A percentile compares a stretch with the other conserved stretches of the same genome.
Evolutionary conservation across 2,888 invertebrate genomes (phyloP).

Genomic region (Blastobasis adustella): DNA sequence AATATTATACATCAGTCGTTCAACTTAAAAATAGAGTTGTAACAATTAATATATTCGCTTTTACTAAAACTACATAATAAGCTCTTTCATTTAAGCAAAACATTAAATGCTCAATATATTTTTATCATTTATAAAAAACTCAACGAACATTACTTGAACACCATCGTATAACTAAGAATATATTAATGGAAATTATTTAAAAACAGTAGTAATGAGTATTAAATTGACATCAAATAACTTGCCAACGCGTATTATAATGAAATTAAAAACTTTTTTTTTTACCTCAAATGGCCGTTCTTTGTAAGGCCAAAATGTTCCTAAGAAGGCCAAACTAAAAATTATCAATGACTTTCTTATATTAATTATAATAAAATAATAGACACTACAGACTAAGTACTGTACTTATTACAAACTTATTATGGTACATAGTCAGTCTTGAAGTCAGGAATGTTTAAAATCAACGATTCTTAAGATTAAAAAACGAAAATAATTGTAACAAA

Average conservation of each 20-base stretch:
- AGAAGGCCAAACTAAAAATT: constrained; percentile 9
- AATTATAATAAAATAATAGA: constrained; percentile 4
- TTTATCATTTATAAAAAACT: constrained; percentile 2
- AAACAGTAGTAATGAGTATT: constrained; percentile 4
- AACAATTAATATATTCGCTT: constrained; percentile 1
- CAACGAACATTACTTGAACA: constrained; percentile 2
- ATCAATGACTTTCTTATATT: constrained; percentile 3
- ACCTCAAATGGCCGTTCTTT: constrained; percentile 9
- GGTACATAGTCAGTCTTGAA: constrained; percentile 10
- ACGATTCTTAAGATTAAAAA: constrained; percentile 7
- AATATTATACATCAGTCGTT: neutral
- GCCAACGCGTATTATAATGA: constrained; percentile 3
- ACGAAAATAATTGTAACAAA: constrained; percentile 8
- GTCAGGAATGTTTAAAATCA: constrained; percentile 12
- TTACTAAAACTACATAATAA: constrained; percentile 4
- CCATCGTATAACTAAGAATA: constrained; percentile 2
- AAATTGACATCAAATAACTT: constrained; percentile 4
- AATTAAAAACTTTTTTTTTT: constrained; percentile 3
- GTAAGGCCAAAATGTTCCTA: constrained; percentile 10
- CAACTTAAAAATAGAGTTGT: neutral
- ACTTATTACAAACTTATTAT: constrained; percentile 10
- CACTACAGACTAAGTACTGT: constrained; percentile 6
- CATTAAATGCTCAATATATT: neutral
- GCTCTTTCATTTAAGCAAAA: constrained; percentile 1
- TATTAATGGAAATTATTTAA: constrained; percentile 1